These are phyloP conservation scores for Thecophora atra DNA, from an alignment of 2,888 invertebrate species.

Conservation along the genomic window DNA sequence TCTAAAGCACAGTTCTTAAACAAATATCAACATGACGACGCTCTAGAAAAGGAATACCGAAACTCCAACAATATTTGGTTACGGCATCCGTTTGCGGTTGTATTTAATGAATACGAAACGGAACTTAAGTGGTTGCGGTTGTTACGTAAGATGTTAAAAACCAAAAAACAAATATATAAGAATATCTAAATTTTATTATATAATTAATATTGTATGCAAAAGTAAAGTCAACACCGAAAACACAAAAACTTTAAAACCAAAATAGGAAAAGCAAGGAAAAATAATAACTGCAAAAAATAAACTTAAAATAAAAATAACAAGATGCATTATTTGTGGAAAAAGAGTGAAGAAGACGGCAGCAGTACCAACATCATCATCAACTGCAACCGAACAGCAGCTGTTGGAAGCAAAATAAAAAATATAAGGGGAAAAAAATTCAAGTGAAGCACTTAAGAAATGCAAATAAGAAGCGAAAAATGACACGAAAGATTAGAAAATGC, in stretches of 20 bases:
- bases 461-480: neutral
- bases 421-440: neutral
- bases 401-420: neutral
- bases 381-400: neutral
- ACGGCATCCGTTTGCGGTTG: constrained; percentile 10
- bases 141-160: neutral
- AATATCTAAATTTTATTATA: no score
- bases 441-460: constrained; percentile 18
- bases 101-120: neutral
- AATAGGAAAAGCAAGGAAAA: neutral
- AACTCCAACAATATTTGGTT: neutral
- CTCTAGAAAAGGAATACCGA: neutral
- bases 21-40: no score
- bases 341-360: neutral
- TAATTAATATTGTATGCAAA: neutral
- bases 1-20: neutral
- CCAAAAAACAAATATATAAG: neutral
- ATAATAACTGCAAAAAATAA: neutral
- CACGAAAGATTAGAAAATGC: neutral
- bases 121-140: neutral
- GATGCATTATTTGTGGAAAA: neutral
- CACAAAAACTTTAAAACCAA: neutral
- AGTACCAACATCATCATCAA: constrained; percentile 2
- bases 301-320: neutral
- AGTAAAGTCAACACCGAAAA: neutral